Evolutionary conservation across 1,140 invertebrate species (phyloP), one percentile per base, ranked within the genome.

Genomic region (Conus ventricosus): DNA sequence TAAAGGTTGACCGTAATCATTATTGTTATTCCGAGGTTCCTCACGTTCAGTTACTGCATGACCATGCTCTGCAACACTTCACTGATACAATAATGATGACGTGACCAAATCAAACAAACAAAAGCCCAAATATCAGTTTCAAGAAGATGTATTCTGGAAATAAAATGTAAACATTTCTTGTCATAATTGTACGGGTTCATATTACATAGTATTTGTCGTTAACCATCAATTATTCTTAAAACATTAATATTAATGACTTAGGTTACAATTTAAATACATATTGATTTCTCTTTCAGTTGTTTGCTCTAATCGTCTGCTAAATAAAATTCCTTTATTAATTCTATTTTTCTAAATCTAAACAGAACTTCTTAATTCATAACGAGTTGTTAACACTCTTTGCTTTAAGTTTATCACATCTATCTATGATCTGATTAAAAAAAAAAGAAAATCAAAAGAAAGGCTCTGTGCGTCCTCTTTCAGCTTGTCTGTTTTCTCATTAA

Each of bases 271-370:
- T 71, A 23, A 71, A 71, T n/a, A 71, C 20, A 71, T 20, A 20
- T 71, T 71, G 67, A 71, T 71, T 71, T 71, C 67, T 71, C 67
- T 71, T 71, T 71, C 67, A 71, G 23, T 71, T 10, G 67, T 71
- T 71, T 23, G 20, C 20, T 71, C 23, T 23, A 20, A 71, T 20
- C 67, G 6, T 20, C 11, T 71, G 67, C 20, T 20, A 71, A 10
- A 71, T 71, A 71, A 71, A 71, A 39, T 39, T 39, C 39, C 39
- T 39, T 39, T 39, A 39, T 39, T 23, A 71, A n/a, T 7, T 71
- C 1, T 13, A 17, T n/a, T 17, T 71, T 71, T 23, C 23, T 71
- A 71, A 11, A 11, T 60, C 15, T 60, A 15, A 60, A 60, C 57
- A 60, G 57, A 60, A 60, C 15, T 60, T 15, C 57, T 60, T 60